These are phyloP conservation scores for Enteromius fasciolatus DNA, from an alignment of 2,797 vertebrate species.

Conservation along the genomic window DNA sequence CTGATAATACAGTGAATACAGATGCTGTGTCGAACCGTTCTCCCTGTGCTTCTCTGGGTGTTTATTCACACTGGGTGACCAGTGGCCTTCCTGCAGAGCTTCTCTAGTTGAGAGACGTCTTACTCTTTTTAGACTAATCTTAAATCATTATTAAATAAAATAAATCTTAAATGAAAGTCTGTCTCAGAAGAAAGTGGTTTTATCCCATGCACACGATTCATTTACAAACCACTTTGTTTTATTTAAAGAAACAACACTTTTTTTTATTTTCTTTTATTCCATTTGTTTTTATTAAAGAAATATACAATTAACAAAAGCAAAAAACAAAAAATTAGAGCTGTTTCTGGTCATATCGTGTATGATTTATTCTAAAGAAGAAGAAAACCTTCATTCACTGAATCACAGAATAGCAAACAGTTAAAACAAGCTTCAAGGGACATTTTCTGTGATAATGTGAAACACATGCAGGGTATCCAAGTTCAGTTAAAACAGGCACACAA, in stretches of 20 bases:
- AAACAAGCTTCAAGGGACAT: background rate
- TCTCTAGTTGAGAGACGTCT: conserved; percentile 41
- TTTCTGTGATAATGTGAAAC: background rate
- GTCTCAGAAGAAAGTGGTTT: background rate
- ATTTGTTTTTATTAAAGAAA: too few relatives aligned
- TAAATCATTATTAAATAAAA: background rate
- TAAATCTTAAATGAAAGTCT: conserved; percentile 6
- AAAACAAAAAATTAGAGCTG: background rate
- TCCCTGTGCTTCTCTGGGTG: conserved; percentile 45
- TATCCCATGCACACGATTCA: background rate
- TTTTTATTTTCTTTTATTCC: too few relatives aligned
- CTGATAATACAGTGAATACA: conserved; percentile 62
- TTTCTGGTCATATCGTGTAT: background rate
- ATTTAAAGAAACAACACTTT: too few relatives aligned
- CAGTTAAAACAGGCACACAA: background rate
- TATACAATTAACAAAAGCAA: too few relatives aligned
- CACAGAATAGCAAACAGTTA: too few relatives aligned
- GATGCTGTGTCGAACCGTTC: conserved; percentile 58
- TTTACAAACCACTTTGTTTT: too few relatives aligned
- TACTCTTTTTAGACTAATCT: background rate
- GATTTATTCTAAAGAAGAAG: background rate
- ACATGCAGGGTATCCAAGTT: background rate
- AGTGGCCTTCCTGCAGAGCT: conserved; percentile 58
- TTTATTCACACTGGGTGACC: conserved; percentile 61
- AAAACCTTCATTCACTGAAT: too few relatives aligned